Conservation (phyloP, 92 coral and sea anemone genomes). For the Palythoa heliodiscus region DNA sequence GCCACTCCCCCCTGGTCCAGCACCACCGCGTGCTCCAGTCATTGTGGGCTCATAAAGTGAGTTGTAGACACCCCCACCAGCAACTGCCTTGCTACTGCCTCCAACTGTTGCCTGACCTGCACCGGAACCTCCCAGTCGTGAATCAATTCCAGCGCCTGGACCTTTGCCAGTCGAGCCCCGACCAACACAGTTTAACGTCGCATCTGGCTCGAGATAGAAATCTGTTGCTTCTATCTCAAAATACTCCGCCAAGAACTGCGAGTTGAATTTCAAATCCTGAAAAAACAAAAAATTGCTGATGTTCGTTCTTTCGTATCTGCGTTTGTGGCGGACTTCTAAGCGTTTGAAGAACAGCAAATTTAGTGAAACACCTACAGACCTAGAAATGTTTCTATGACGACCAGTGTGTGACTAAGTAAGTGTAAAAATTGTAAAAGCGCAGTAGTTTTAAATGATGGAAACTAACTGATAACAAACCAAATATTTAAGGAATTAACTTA, state of each 20-base stretch:
- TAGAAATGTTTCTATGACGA: no score
- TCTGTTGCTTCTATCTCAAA: conserved; percentile 71
- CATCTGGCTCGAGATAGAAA: conserved; percentile 69
- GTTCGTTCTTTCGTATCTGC: not conserved
- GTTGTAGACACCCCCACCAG: conserved; percentile 54
- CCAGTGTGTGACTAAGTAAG: not conserved
- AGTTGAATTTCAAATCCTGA: conserved; percentile 72
- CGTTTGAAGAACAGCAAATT: no score
- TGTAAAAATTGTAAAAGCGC: not conserved
- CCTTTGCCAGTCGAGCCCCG: conserved; percentile 55
- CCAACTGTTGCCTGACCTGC: conserved; percentile 72
- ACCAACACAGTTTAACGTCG: conserved; percentile 63
- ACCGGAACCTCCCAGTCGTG: conserved; percentile 62
- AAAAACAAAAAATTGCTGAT: not conserved
- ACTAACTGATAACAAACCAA: not conserved
- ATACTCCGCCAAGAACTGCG: conserved; percentile 63
- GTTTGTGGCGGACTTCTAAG: not conserved
- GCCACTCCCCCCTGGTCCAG: conserved; percentile 57
- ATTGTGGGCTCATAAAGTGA: conserved; percentile 63
- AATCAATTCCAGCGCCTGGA: conserved; percentile 63
- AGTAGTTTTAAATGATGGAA: not conserved
- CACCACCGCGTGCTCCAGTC: conserved; percentile 67
- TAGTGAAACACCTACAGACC: no score
- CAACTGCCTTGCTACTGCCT: conserved; percentile 54
- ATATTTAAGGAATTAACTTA: conserved; percentile 7